Base-by-base conservation (phyloP, 2,113 vertebrate genomes). In the Jaculus jaculus region DNA sequence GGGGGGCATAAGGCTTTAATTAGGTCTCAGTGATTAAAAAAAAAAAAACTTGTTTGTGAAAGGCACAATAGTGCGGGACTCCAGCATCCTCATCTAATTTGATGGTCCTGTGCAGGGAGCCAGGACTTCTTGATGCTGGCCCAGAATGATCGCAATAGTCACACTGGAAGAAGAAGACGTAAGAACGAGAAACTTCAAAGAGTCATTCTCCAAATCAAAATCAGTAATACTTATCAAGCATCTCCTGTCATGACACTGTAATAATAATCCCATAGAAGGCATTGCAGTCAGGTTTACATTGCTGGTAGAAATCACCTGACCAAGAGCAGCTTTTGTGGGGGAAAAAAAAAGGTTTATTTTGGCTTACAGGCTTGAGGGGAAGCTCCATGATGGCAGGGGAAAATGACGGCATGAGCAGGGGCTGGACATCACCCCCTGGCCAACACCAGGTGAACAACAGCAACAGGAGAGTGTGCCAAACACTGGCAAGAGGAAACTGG, bases 1-100 rank as follows among this genome's bases (percentile, higher is more conserved):
- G 23, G 60, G 73, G 87, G 74, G 34, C 71, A 79, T 83, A 90
- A 83, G 87, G 77, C 61, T 94, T 93, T 97, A 96, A 96, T 95
- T 96, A 95, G 96, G 47, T 95, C 90, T 95, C 63, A 39, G 26
- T 30, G 23, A 54, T 54, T 34, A 92, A 66, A 84, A 93, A 39
- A 92, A 66, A 84, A 93, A 95, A 95, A 87, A 94, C 42, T 77
- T 88, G 77, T 91, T 86, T 94, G 87, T 84, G 61, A 93, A 94
- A 92, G 80, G 54, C 93, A 47, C 60, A 90, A 73, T 80, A 79
- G 74, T 86, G 1, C 85, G 69, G 18, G 73, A 61, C 47, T 54
- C 39, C 8, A 34, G n/a, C 20, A 9, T 63, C 28, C 28, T 91
- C 78, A 37, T 87, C 79, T 92, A 20, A n/a, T n/a, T 51, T 63